Evolutionary conservation across 1,140 invertebrate species (phyloP), one percentile per base, ranked within the genome.

Genomic region (Brachionus koreanus): DNA sequence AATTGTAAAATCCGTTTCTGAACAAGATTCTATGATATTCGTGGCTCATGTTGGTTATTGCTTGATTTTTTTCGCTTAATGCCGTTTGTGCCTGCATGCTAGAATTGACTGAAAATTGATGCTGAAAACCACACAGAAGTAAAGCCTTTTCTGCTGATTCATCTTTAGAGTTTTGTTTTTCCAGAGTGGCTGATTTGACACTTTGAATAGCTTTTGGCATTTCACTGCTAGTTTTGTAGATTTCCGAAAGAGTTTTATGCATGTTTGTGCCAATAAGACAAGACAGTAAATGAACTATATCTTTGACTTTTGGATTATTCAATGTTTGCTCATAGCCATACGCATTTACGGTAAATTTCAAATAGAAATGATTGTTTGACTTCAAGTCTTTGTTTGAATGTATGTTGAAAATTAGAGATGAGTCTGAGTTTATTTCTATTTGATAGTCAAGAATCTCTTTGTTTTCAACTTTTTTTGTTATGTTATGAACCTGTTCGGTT

Each of bases 341-440:
- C 1, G 76, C 76, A 13, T 35, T 79, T 33, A 79, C 76, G n/a
- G 10, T 61, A 43, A 61, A 79, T 65, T 79, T 79, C 12, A 79
- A 25, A 19, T 12, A 61, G 25, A 79, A 79, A 35, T 42, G 3
- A 46, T 74, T 74, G 19, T n/a, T 46, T 25, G 13, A 46, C 29
- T 74, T 74, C 1, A 74, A n/a, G 25, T 74, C 69, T 74, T 46
- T 43, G n/a, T 7, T 74, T 29, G 69, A 74, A 25, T 43, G 69
- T 49, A 74, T 74, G 12, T 74, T 74, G 9, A 74, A 74, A 46
- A 29, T 46, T 19, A 74, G 5, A 3, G 23, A 74, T 29, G 69
- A 74, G 23, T 74, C 25, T 10, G 69, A 74, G 25, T 46, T 74
- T 23, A 74, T 74, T 6, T 74, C 69, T 10, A 74, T 74, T 46